Conservation (phyloP, 2,797 vertebrate species). For the Botia almorhae region DNA sequence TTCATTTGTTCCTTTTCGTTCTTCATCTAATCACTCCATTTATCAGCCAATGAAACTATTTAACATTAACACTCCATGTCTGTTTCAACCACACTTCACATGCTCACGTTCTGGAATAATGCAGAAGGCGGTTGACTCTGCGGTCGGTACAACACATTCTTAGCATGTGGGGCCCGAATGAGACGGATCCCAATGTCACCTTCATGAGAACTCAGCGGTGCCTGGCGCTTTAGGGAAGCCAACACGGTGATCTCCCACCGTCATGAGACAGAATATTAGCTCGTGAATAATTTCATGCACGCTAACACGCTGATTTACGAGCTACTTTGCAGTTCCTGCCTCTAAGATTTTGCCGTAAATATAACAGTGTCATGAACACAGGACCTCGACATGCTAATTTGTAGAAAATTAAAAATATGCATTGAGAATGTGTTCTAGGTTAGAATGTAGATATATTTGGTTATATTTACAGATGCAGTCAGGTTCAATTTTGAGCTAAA, state of each 20-base stretch:
- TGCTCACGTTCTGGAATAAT: slow-evolving; percentile 69
- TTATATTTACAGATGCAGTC: too few relatives aligned
- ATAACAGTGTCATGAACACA: neutral
- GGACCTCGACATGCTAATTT: neutral
- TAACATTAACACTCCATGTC: slow-evolving; percentile 60
- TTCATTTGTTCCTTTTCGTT: slow-evolving; percentile 27
- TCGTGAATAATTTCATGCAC: slow-evolving; percentile 49
- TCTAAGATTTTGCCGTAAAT: slow-evolving; percentile 12
- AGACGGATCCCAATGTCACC: slow-evolving; percentile 75
- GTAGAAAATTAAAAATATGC: neutral
- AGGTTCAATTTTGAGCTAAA: too few relatives aligned
- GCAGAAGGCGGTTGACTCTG: slow-evolving; percentile 73
- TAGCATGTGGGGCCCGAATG: slow-evolving; percentile 62
- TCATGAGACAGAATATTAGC: slow-evolving; percentile 58
- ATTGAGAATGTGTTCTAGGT: neutral
- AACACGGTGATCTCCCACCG: slow-evolving; percentile 46
- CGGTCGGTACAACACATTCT: slow-evolving; percentile 64
- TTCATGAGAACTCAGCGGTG: slow-evolving; percentile 65
- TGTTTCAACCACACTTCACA: slow-evolving; percentile 61
- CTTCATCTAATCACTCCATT: slow-evolving; percentile 24
- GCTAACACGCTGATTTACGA: slow-evolving; percentile 15
- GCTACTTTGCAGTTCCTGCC: slow-evolving; percentile 1
- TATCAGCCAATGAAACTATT: slow-evolving; percentile 34
- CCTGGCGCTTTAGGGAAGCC: slow-evolving; percentile 57
- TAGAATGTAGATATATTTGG: neutral